Percentiles rank a stretch among this genome's conserved stretches.
These are phyloP conservation scores for Sciurus carolinensis DNA, from an alignment of 2,797 vertebrate genomes.

Conservation along the genomic window DNA sequence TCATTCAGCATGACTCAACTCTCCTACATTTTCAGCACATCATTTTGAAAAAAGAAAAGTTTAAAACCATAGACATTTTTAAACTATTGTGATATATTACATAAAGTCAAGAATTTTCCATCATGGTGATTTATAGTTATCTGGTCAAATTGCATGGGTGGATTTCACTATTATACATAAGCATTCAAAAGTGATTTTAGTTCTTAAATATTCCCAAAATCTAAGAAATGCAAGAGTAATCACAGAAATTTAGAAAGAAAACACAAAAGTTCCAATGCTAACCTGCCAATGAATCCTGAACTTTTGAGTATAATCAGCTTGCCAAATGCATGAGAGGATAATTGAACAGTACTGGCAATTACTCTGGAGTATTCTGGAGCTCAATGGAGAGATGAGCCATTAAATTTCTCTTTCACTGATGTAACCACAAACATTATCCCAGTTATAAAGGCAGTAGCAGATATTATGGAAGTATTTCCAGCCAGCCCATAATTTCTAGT, in stretches of 20 bases:
- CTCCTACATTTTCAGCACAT: neutral
- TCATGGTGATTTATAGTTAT: neutral
- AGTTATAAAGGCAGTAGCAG: neutral
- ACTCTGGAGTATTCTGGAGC: neutral
- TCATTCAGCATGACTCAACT: neutral
- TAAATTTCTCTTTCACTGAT: conserved; percentile 9
- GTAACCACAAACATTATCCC: conserved; percentile 28
- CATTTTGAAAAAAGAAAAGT: neutral
- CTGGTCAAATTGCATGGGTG: neutral
- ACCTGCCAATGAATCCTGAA: neutral
- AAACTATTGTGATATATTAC: neutral
- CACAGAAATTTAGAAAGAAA: conserved; percentile 1
- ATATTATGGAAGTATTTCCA: neutral
- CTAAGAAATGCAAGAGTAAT: conserved; percentile 30
- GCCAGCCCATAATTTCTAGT: neutral
- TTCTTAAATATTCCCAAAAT: conserved; percentile 34
- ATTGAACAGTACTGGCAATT: neutral
- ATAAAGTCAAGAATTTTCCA: conserved; percentile 54
- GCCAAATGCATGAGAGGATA: neutral
- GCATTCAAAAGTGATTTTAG: neutral
- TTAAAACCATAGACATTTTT: neutral
- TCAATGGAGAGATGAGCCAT: neutral
- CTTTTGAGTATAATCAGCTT: neutral
- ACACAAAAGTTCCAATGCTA: neutral
- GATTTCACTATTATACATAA: neutral